Conservation (phyloP, 2,888 invertebrate genomes). For the Nebria brevicollis region DNA sequence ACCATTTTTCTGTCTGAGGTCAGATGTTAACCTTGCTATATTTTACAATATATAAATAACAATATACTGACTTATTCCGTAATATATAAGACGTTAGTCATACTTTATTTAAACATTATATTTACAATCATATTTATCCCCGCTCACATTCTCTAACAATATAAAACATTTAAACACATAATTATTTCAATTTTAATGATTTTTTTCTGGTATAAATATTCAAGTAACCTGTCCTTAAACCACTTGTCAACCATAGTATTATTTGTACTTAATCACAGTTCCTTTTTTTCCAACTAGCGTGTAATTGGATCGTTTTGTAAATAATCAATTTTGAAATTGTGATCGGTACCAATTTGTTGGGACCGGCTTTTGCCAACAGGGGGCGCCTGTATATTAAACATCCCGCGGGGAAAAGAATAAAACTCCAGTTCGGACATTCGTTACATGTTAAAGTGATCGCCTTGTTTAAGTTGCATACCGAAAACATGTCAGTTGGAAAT, state of each 20-base stretch:
- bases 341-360: conserved; percentile 29
- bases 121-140: no score
- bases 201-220: background rate
- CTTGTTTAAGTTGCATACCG: conserved; percentile 7
- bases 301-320: conserved; percentile 28
- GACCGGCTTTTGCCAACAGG: conserved; percentile 32
- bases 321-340: conserved; percentile 34
- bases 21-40: conserved; percentile 26
- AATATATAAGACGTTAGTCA: conserved; percentile 7
- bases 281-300: background rate
- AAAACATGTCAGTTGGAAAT: background rate
- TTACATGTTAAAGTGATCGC: conserved; percentile 4
- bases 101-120: background rate
- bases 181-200: no score
- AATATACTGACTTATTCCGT: conserved; percentile 8
- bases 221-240: conserved; percentile 18
- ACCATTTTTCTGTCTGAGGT: conserved; percentile 27
- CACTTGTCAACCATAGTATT: conserved; percentile 8
- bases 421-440: conserved; percentile 9
- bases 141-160: no score
- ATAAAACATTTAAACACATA: no score
- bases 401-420: conserved; percentile 27
- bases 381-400: conserved; percentile 27
- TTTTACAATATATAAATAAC: conserved; percentile 7
- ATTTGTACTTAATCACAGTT: conserved; percentile 17